Base-by-base conservation (phyloP, 2,797 vertebrate species). In the Iguana delicatissima region DNA sequence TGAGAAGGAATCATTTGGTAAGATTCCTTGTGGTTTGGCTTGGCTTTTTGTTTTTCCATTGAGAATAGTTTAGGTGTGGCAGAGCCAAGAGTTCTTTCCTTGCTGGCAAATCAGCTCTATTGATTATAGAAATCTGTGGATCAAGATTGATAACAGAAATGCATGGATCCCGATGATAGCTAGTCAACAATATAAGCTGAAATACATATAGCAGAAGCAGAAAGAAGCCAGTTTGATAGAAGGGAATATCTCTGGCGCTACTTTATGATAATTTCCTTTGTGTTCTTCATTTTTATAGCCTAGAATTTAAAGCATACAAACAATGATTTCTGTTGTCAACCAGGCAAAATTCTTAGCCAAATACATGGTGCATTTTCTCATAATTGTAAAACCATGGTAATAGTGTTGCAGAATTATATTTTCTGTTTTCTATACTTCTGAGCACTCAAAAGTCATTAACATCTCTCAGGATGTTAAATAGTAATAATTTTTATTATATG, bases 31-130 rank as follows among this genome's bases (percentile, higher is more conserved):
- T 3, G 0, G 86, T 89, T 24, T 46, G 4, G 1, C 59, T 82
- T 82, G 16, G 6, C 55, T 46, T 50, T 82, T 62, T 62, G 59
- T 22, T 62, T 62, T 62, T 29, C 2, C 0, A 18, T 38, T 79
- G 50, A 32, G 6, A 57, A 91, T 35, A 1, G 16, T 26, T 88
- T 80, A 38, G 67, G 6, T 26, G 86, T 84, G 35, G 0, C 46
- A 76, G 52, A 52, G 16, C 67, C 59, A 72, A 24, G 62, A 83
- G 42, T 83, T 84, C 59, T 89, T 84, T 90, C 35, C 9, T 92
- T 89, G 85, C n/a, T 91, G 84, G 83, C 59, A 3, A 57, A 12
- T 20, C 79, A 50, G 18, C 13, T 38, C 59, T 85, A 59, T 84
- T 52, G 77, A 42, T 73, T 55, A 73, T 3, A 50, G 42, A 73